Evolutionary conservation across 2,113 vertebrate genomes (phyloP).

Genomic region (Galeopterus variegatus): DNA sequence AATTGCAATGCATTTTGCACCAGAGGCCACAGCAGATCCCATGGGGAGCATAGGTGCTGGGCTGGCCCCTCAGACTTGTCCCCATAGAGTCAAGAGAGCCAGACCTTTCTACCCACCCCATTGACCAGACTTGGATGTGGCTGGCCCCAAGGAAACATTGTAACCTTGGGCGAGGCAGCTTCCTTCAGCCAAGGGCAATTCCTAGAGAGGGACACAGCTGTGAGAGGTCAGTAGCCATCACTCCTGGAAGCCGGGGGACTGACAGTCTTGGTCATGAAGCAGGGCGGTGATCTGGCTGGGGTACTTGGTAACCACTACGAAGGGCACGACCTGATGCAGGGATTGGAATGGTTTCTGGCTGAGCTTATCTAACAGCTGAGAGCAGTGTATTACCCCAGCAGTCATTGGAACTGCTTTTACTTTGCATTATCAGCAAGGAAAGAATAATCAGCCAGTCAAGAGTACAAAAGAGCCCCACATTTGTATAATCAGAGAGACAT

Average conservation of each 20-base stretch:
- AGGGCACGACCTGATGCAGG: background rate
- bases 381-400: background rate
- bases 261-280: background rate
- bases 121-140: background rate
- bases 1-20: background rate
- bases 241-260: background rate
- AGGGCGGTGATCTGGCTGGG: background rate
- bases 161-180: background rate
- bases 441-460: background rate
- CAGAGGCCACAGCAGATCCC: background rate
- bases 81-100: background rate
- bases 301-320: background rate
- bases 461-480: background rate
- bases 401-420: background rate
- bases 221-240: background rate
- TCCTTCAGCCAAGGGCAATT: background rate
- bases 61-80: background rate
- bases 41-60: background rate
- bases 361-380: background rate
- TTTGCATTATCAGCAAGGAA: conserved; percentile 26
- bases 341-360: background rate
- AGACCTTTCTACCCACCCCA: background rate
- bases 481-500: background rate
- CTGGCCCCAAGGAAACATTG: background rate
- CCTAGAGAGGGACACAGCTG: background rate